Conservation (phyloP, 1,140 invertebrate genomes). For the Phortica variegata region DNA sequence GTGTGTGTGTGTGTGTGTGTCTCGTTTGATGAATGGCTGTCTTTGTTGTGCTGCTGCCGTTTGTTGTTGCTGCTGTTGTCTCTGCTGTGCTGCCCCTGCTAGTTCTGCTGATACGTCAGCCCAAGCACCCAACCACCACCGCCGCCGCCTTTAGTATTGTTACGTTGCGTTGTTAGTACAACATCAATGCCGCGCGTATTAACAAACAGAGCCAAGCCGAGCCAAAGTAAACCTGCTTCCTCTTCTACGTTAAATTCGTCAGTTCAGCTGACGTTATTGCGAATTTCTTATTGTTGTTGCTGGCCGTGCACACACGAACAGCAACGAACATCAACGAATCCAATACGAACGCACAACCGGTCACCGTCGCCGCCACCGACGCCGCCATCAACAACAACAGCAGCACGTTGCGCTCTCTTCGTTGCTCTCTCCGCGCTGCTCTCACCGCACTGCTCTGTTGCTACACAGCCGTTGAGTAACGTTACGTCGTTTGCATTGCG, state of each 20-base stretch:
- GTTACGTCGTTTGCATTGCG: slow-evolving; percentile 4
- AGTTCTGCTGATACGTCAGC: slow-evolving; percentile 7
- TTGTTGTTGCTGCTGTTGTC: slow-evolving; percentile 2
- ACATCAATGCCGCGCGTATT: too few species aligned
- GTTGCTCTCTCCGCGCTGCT: too few species aligned
- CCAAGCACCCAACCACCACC: too few species aligned
- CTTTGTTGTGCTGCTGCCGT: background rate
- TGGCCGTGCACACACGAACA: slow-evolving; percentile 10
- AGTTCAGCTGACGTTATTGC: too few species aligned
- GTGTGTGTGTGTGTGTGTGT: slow-evolving; percentile 2
- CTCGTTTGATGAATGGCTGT: background rate
- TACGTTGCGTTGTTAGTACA: too few species aligned
- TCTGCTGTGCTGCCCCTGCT: background rate
- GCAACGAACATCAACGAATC: background rate
- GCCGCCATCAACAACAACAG: slow-evolving; percentile 10
- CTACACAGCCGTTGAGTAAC: slow-evolving; percentile 20
- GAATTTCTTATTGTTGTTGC: too few species aligned
- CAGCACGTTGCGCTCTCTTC: slow-evolving; percentile 20
- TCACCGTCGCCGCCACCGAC: background rate
- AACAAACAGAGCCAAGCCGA: too few species aligned
- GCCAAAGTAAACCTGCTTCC: too few species aligned
- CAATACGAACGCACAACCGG: background rate
- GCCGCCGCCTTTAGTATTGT: too few species aligned
- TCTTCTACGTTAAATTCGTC: too few species aligned
- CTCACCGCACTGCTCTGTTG: slow-evolving; percentile 10